Evolutionary conservation across 2,797 vertebrate genomes (phyloP).

Genomic region (Heterohyrax brucei): DNA sequence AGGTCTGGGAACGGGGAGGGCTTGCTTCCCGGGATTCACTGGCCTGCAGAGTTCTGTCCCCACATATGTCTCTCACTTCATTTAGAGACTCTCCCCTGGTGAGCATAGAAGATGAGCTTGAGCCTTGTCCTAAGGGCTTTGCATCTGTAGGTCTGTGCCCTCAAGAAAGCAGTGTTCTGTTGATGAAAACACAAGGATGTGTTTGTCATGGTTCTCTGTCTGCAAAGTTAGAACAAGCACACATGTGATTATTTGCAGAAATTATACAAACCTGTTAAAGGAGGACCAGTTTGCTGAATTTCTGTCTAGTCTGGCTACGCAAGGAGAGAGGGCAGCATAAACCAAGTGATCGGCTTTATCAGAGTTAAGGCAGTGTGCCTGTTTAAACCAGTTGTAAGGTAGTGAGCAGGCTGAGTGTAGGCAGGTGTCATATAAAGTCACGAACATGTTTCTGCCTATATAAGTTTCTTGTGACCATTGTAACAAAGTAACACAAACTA

Average conservation of each 20-base stretch:
- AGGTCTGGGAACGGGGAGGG: constrained; percentile 18
- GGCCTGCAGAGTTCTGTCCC: background rate
- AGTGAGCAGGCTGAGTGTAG: fast-evolving
- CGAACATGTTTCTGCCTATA: fast-evolving
- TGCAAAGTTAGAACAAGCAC: background rate
- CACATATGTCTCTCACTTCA: background rate
- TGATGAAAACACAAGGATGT: fast-evolving
- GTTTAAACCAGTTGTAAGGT: fast-evolving
- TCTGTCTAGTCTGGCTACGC: background rate
- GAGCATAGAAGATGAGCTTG: background rate
- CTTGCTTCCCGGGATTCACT: background rate
- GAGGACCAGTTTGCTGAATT: background rate
- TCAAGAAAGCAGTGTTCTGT: background rate
- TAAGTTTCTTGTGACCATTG: background rate
- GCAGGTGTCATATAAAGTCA: fast-evolving
- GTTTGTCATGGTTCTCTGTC: background rate
- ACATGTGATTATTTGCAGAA: fast-evolving
- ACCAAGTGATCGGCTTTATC: background rate
- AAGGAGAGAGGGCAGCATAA: background rate
- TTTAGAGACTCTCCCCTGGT: background rate
- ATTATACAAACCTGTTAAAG: background rate
- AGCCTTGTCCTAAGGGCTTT: background rate
- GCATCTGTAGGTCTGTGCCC: background rate
- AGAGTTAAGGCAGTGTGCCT: background rate
- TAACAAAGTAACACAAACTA: background rate